Conservation (phyloP, 2,888 invertebrate genomes). For the Unio pictorum region DNA sequence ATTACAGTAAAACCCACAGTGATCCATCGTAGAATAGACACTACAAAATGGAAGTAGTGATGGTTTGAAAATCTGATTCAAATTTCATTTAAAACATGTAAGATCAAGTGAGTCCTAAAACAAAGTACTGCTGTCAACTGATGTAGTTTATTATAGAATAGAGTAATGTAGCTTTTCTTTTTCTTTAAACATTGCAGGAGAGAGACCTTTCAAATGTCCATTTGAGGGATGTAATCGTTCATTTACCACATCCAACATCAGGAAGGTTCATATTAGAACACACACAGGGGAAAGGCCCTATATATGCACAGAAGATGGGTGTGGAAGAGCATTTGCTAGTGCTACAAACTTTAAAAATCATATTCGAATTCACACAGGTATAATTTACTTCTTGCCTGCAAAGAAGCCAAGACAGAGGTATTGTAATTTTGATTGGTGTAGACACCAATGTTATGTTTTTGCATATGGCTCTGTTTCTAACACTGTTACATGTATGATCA, state of each 20-base stretch:
- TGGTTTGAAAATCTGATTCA: too few relatives aligned
- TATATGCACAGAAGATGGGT: slow-evolving; percentile 76
- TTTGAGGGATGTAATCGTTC: slow-evolving; percentile 78
- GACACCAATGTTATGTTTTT: too few relatives aligned
- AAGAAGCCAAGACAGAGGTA: not conserved
- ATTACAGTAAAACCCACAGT: too few relatives aligned
- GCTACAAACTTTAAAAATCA: slow-evolving; percentile 82
- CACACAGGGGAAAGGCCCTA: slow-evolving; percentile 82
- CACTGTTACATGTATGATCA: too few relatives aligned
- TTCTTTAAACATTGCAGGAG: slow-evolving; percentile 62
- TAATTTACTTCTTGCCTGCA: slow-evolving; percentile 2
- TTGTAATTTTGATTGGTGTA: too few relatives aligned
- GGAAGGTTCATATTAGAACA: slow-evolving; percentile 79
- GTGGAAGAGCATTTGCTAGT: slow-evolving; percentile 79
- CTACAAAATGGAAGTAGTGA: too few relatives aligned
- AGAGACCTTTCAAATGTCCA: slow-evolving; percentile 72
- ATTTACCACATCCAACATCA: slow-evolving; percentile 81
- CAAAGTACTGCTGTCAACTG: too few relatives aligned
- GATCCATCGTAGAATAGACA: too few relatives aligned
- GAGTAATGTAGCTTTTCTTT: not conserved
- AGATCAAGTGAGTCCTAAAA: too few relatives aligned
- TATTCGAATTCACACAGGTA: slow-evolving; percentile 79
- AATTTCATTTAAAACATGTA: too few relatives aligned
- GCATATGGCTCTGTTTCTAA: too few relatives aligned
- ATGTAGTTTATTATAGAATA: too few relatives aligned